Base-by-base conservation (phyloP, 2,888 invertebrate genomes). In the Molorchus minor region DNA sequence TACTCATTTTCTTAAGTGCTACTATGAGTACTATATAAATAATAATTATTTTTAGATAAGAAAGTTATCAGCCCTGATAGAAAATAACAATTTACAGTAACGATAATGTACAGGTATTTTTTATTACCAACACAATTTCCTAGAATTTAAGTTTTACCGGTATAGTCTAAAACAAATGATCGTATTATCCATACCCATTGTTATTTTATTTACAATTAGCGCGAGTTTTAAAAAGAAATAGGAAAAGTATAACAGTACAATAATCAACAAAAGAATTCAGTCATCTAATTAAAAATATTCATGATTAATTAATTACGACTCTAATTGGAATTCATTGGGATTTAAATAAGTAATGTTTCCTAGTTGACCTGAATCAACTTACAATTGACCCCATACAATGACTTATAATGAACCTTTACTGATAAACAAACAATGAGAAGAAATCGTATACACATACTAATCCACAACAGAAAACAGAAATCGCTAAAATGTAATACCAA, bases 161-260 rank as follows among this genome's bases (percentile, higher is more conserved):
- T 19, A 16, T n/a, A 29, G 2, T 46, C 19, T 12, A 46, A 46
- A 3, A 10, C 30, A 16, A 25, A 19, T n/a, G n/a, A n/a, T n/a
- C n/a, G n/a, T 33, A 47, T 47, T 49, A 38, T 49, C 49, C 49
- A 49, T 38, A 38, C 49, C 49, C 17, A 49, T 49, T 49, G 49
- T 49, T 49, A n/a, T n/a, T n/a, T n/a, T n/a, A n/a, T n/a, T n/a
- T n/a, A 40, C 16, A 15, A 13, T 15, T 12, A n/a, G 12, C 17
- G 25, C 5, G 19, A 16, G 20, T 25, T 16, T 25, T 7, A 38
- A 49, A 15, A 40, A 49, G 21, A 49, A 38, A 49, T 49, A 33
- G 49, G 38, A 40, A 38, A 38, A 12, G 21, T 49, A 25, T 17
- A 38, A 49, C 21, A 49, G 8, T 19, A 12, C 38, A 38, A 16